These are phyloP conservation scores for Pangasius krempfi DNA, from an alignment of 2,797 vertebrate species.

Conservation along the genomic window DNA sequence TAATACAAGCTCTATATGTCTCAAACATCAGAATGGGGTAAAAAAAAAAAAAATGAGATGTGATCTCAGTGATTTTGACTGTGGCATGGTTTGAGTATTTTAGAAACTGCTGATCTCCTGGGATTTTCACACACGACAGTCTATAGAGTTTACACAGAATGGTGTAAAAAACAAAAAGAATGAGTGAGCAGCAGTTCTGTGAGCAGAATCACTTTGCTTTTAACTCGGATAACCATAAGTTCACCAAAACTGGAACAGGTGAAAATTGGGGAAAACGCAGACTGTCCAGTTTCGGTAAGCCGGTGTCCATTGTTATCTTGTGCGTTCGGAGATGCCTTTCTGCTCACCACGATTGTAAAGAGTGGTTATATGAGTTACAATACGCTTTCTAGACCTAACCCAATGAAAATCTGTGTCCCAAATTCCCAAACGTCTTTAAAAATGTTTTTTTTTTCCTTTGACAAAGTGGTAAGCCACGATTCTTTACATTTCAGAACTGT, in stretches of 20 bases:
- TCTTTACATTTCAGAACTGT: background rate
- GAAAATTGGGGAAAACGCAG: background rate
- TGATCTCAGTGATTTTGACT: background rate
- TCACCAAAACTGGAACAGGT: background rate
- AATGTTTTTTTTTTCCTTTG: background rate
- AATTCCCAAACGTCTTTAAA: background rate
- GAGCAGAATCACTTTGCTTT: background rate
- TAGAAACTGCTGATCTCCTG: background rate
- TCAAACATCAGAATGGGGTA: background rate
- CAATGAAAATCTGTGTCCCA: background rate
- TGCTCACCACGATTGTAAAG: background rate
- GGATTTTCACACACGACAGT: background rate
- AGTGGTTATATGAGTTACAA: background rate
- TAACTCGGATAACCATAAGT: background rate
- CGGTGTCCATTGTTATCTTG: background rate
- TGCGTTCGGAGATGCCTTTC: background rate
- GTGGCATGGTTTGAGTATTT: background rate
- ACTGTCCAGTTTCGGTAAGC: background rate
- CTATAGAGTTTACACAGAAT: background rate
- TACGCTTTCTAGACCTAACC: background rate
- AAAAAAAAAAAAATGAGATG: background rate
- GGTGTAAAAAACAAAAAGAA: background rate
- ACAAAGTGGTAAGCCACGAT: background rate
- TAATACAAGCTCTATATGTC: background rate
- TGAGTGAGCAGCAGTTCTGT: background rate